These are phyloP conservation scores for Melierax canorus DNA, from an alignment of 2,113 vertebrate genomes.

Conservation along the genomic window DNA sequence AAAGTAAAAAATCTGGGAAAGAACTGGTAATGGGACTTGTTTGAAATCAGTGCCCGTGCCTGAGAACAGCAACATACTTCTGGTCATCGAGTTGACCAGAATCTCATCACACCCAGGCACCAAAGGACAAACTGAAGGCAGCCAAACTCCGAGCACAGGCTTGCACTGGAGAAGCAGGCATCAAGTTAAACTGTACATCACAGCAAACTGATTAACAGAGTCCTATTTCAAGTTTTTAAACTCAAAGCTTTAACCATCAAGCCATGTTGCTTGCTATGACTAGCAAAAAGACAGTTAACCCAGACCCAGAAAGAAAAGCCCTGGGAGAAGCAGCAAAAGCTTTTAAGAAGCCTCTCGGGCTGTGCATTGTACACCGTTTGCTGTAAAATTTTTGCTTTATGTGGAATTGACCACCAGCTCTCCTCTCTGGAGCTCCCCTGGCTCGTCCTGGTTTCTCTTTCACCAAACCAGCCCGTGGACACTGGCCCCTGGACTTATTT, in stretches of 20 bases:
- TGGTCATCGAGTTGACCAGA: not conserved
- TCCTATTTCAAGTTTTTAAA: too few species aligned
- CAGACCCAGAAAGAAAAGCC: not conserved
- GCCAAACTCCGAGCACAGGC: not conserved
- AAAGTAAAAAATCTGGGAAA: not conserved
- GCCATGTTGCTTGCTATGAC: not conserved
- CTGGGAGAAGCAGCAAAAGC: not conserved
- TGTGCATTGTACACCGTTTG: rapidly evolving
- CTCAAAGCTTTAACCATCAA: not conserved
- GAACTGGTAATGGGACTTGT: not conserved
- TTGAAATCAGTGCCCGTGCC: not conserved
- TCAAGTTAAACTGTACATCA: rapidly evolving
- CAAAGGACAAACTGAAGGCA: not conserved
- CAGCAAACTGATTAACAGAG: not conserved
- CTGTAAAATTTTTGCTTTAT: too few species aligned
- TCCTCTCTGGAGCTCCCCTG: not conserved
- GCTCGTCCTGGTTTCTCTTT: not conserved
- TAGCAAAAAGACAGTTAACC: not conserved
- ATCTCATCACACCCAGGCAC: not conserved
- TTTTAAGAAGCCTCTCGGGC: not conserved
- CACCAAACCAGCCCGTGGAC: rapidly evolving
- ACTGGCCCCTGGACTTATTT: not conserved
- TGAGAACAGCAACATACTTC: not conserved
- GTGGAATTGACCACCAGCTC: not conserved
- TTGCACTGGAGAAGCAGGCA: not conserved